Evolutionary conservation across 2,888 invertebrate species (phyloP).

Genomic region (Siphlonurus alternatus): DNA sequence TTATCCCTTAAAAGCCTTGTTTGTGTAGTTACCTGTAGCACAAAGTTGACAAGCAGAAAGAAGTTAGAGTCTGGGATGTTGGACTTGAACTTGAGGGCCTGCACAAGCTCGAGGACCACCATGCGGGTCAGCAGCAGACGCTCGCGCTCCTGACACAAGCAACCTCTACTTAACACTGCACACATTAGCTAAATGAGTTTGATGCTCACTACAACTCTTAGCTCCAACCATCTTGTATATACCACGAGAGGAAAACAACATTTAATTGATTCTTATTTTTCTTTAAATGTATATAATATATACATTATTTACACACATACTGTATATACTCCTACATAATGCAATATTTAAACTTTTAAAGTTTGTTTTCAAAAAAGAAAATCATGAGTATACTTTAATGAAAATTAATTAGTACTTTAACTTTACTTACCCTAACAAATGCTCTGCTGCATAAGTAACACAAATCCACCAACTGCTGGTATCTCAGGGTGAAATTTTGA

Average conservation of each 20-base stretch:
- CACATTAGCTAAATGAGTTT: not conserved
- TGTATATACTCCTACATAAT: too few species aligned
- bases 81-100: slow-evolving; percentile 89
- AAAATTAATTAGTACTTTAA: too few species aligned
- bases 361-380: too few species aligned
- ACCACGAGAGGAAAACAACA: not conserved
- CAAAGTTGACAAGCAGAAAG: slow-evolving; percentile 72
- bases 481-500: slow-evolving; percentile 69
- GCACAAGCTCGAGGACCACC: slow-evolving; percentile 84
- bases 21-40: slow-evolving; percentile 70
- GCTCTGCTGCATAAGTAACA: slow-evolving; percentile 80
- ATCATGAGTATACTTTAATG: too few species aligned
- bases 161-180: not conserved
- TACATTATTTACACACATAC: too few species aligned
- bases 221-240: not conserved
- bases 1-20: too few species aligned
- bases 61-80: slow-evolving; percentile 90
- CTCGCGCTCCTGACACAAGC: slow-evolving; percentile 58
- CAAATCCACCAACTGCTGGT: slow-evolving; percentile 65
- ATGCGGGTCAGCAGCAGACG: slow-evolving; percentile 82
- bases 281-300: too few species aligned
- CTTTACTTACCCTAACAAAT: slow-evolving; percentile 52
- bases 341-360: not conserved
- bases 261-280: too few species aligned
- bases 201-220: not conserved